phyloP scores from a whole-genome alignment of 2,888 invertebrate genomes.

The Thereva nobilitata region DNA sequence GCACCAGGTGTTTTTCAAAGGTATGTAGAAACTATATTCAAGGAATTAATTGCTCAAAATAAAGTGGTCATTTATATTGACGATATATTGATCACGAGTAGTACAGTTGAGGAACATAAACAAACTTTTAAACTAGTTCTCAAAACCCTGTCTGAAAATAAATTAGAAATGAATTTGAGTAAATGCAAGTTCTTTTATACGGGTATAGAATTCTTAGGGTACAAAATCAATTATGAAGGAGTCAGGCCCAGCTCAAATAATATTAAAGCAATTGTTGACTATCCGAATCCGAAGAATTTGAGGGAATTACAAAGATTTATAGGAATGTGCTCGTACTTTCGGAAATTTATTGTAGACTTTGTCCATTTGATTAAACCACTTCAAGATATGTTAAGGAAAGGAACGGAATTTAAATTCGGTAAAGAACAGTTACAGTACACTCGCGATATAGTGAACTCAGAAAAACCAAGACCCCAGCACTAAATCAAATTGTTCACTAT shows the following conservation, averaged over 20 bases:
- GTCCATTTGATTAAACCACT: constrained; percentile 47
- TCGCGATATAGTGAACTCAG: no score
- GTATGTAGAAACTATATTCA: constrained; percentile 43
- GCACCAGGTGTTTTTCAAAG: constrained; percentile 11
- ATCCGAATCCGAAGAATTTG: constrained; percentile 43
- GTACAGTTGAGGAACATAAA: constrained; percentile 43
- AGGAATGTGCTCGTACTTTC: constrained; percentile 41
- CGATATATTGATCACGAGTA: constrained; percentile 45
- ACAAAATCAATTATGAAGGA: constrained; percentile 41
- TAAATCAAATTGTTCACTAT: no score
- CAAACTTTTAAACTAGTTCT: constrained; percentile 41
- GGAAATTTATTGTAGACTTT: constrained; percentile 39
- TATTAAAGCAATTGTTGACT: constrained; percentile 43
- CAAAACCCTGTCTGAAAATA: constrained; percentile 41
- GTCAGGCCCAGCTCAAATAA: constrained; percentile 39
- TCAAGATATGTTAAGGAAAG: constrained; percentile 45
- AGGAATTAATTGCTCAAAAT: constrained; percentile 39
- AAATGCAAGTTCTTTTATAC: constrained; percentile 45
- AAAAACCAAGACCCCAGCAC: no score
- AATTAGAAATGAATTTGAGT: constrained; percentile 37
- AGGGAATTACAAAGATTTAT: constrained; percentile 42
- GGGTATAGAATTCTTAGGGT: constrained; percentile 45
- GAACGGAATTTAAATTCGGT: constrained; percentile 28
- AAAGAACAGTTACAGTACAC: constrained; percentile 18
- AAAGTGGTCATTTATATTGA: constrained; percentile 46